Percentiles rank a stretch among this genome's conserved stretches.
These are phyloP conservation scores for Ceramica pisi DNA, from an alignment of 2,888 invertebrate species.

Conservation along the genomic window DNA sequence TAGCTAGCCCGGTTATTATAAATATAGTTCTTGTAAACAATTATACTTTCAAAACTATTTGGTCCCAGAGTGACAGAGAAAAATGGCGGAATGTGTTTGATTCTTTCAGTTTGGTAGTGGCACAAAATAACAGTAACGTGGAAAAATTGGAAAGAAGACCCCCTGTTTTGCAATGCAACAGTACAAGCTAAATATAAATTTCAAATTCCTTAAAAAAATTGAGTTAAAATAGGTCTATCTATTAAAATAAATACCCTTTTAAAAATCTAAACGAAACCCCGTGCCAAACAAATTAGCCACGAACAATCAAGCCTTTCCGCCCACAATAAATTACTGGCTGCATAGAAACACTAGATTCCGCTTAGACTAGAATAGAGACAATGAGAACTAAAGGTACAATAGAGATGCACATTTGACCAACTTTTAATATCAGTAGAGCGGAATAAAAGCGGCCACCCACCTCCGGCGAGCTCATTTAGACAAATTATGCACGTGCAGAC, in stretches of 20 bases:
- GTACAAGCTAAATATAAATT: too few relatives aligned
- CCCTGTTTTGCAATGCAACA: too few relatives aligned
- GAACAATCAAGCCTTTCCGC: slow-evolving; percentile 49
- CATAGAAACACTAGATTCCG: slow-evolving; percentile 60
- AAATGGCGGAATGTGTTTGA: too few relatives aligned
- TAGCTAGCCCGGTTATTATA: too few relatives aligned
- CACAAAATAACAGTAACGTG: too few relatives aligned
- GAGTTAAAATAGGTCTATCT: too few relatives aligned
- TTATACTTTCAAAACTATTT: too few relatives aligned
- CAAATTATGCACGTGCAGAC: slow-evolving; percentile 81
- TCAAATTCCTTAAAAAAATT: too few relatives aligned
- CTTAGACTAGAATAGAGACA: slow-evolving; percentile 76
- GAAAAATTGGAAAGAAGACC: too few relatives aligned
- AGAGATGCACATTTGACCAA: slow-evolving; percentile 81
- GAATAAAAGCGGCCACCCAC: slow-evolving; percentile 76
- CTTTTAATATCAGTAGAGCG: slow-evolving; percentile 82
- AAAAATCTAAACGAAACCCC: slow-evolving; percentile 15
- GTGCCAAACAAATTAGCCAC: slow-evolving; percentile 45
- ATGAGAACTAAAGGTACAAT: slow-evolving; percentile 77
- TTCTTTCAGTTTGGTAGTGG: too few relatives aligned
- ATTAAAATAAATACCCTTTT: slow-evolving; percentile 28
- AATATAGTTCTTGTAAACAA: too few relatives aligned
- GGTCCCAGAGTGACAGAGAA: too few relatives aligned
- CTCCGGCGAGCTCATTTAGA: slow-evolving; percentile 81
- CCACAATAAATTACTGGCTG: slow-evolving; percentile 57